Percentiles rank a stretch among this genome's conserved stretches.
Evolutionary conservation across 2,113 vertebrate genomes (phyloP).

Genomic region (Otolemur garnettii): DNA sequence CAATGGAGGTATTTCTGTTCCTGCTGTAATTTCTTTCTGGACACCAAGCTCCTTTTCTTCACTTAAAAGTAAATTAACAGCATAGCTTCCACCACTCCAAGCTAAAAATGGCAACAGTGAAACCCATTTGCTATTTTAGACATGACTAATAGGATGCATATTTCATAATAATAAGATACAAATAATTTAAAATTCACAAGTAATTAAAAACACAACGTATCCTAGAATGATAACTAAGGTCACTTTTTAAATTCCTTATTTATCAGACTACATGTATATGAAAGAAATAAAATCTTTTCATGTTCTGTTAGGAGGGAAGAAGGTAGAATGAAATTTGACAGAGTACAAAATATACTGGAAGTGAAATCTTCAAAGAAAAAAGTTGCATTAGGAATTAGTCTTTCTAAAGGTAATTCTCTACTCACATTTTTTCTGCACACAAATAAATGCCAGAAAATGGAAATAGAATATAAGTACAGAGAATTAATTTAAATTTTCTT

Average conservation of each 20-base stretch:
- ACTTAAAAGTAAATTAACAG: slow-evolving; percentile 47
- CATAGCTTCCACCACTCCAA: not conserved
- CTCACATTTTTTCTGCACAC: not conserved
- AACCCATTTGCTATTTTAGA: slow-evolving; percentile 48
- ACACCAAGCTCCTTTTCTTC: slow-evolving; percentile 23
- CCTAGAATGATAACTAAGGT: slow-evolving; percentile 23
- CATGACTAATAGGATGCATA: slow-evolving; percentile 48
- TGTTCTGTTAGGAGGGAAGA: slow-evolving; percentile 13
- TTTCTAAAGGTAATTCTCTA: slow-evolving; percentile 12
- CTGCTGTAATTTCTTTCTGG: not conserved
- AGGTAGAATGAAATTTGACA: slow-evolving; percentile 34
- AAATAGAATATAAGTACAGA: not conserved
- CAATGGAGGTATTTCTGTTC: slow-evolving; percentile 4
- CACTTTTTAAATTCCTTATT: slow-evolving; percentile 1
- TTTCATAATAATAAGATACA: slow-evolving; percentile 38
- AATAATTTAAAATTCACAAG: slow-evolving; percentile 58
- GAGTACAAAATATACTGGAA: slow-evolving; percentile 18
- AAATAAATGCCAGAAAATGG: not conserved
- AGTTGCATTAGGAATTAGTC: not conserved
- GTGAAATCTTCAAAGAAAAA: not conserved
- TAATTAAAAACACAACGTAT: slow-evolving; percentile 52
- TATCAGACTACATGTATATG: slow-evolving; percentile 29
- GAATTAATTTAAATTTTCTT: slow-evolving; percentile 9
- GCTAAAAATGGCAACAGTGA: slow-evolving; percentile 19
- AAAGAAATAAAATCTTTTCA: slow-evolving; percentile 38